Base-by-base conservation (phyloP, 2,797 vertebrate genomes). In the Myotis findleyi region DNA sequence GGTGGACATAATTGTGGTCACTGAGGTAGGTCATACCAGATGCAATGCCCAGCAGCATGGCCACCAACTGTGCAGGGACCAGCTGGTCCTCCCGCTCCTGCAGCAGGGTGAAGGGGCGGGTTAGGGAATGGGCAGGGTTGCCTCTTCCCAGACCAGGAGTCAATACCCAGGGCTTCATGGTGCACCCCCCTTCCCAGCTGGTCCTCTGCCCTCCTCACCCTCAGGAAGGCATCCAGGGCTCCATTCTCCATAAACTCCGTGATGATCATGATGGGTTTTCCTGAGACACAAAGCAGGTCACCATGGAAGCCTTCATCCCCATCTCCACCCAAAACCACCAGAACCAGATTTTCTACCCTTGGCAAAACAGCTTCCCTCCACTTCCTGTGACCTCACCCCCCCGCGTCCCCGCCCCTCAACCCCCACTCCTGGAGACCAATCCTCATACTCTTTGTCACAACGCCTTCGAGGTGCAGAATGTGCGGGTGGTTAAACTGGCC, bases 1-100 rank as follows among this genome's bases (percentile, higher is more conserved):
- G 98, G 97, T 99, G 99, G 87, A 99, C 99, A 0, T 99, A 99
- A 97, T 98, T 99, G 91, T 99, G 99, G 93, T 99, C 99, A 5
- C 99, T 99, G 94, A 99, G 99, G 98, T 99, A 99, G 69, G 99
- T 99, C 99, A 99, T 99, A 51, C 99, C 99, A 0, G 99, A 99
- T 2, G 99, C 99, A 18, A 99, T 99, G 66, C 99, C 99, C 73
- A 99, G 98, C 68, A 99, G 98, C 99, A 99, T 99, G 73, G 99
- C 99, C 18, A 99, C 99, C 79, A 99, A 98, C 98, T 99, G 99
- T 79, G 99, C 97, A 23, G 98, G 95, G 49, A 93, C 97, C 79
- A 99, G 98, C 95, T 98, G 98, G 91, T 98, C 98, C 87, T 98
- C 98, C 75, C 96, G 98, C 13, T 98, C 98, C 98, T 99, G 97